phyloP scores from a whole-genome alignment of 2,797 vertebrate genomes.

The Cuculus canorus region DNA sequence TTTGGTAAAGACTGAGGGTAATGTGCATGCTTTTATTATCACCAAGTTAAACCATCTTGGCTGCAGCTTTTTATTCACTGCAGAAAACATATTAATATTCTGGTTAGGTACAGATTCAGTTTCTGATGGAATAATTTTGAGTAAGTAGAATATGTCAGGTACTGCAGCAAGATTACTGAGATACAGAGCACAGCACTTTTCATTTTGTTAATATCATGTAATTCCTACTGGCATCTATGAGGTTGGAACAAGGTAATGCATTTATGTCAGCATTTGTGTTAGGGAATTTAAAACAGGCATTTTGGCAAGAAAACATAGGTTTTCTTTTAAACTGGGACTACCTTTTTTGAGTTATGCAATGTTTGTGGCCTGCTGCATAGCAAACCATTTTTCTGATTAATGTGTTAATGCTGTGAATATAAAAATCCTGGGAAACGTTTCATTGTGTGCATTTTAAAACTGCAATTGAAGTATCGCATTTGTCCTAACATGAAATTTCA shows the following conservation, averaged over 20 bases:
- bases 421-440: not conserved
- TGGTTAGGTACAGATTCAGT: constrained; percentile 37
- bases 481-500: not conserved
- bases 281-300: not conserved
- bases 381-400: not conserved
- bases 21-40: not conserved
- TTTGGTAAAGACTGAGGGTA: not conserved
- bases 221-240: constrained; percentile 46
- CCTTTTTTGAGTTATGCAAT: not conserved
- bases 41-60: not conserved
- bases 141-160: constrained; percentile 32
- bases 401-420: not conserved
- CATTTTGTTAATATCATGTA: constrained; percentile 34
- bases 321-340: not conserved
- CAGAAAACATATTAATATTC: not conserved
- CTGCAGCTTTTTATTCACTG: not conserved
- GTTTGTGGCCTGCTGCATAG: not conserved
- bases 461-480: not conserved
- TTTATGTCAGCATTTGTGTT: constrained; percentile 39
- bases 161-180: constrained; percentile 32
- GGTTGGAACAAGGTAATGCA: not conserved
- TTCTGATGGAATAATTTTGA: constrained; percentile 25
- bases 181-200: constrained; percentile 56
- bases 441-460: not conserved
- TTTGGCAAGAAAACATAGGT: not conserved